Percentiles rank a stretch among this genome's conserved stretches.
Conservation (phyloP, 2,797 vertebrate species). For the Cygnus olor region DNA sequence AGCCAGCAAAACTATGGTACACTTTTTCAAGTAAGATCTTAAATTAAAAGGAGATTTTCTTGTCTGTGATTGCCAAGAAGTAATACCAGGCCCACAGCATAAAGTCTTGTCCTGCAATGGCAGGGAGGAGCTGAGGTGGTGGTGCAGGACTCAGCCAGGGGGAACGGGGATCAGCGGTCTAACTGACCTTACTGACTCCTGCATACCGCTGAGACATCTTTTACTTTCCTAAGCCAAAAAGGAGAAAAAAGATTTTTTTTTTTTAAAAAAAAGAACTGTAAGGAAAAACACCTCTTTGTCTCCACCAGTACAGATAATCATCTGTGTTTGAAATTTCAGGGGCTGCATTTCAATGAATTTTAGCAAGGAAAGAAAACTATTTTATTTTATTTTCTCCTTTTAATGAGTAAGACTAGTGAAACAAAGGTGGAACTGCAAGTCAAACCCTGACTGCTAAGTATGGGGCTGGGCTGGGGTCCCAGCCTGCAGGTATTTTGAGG, state of each 20-base stretch:
- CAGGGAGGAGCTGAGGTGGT: neutral
- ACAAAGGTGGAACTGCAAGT: neutral
- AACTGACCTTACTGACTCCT: neutral
- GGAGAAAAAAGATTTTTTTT: fast-evolving
- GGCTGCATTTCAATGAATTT: neutral
- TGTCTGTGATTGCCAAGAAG: neutral
- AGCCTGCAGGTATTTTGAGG: neutral
- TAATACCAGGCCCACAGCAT: neutral
- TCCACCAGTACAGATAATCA: neutral
- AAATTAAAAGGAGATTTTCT: neutral
- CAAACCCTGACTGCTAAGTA: neutral
- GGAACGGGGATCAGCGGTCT: neutral
- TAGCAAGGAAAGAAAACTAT: neutral
- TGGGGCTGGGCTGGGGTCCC: neutral
- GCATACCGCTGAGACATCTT: neutral
- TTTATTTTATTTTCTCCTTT: neutral
- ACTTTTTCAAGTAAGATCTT: neutral
- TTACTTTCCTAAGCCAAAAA: neutral
- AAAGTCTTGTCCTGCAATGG: fast-evolving
- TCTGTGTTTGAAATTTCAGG: neutral
- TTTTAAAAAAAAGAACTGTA: neutral
- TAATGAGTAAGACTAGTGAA: neutral
- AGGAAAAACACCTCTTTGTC: neutral
- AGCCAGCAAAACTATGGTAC: neutral
- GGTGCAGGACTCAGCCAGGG: neutral